Evolutionary conservation across 2,888 invertebrate species (phyloP).

Genomic region (Tenthredo notha): DNA sequence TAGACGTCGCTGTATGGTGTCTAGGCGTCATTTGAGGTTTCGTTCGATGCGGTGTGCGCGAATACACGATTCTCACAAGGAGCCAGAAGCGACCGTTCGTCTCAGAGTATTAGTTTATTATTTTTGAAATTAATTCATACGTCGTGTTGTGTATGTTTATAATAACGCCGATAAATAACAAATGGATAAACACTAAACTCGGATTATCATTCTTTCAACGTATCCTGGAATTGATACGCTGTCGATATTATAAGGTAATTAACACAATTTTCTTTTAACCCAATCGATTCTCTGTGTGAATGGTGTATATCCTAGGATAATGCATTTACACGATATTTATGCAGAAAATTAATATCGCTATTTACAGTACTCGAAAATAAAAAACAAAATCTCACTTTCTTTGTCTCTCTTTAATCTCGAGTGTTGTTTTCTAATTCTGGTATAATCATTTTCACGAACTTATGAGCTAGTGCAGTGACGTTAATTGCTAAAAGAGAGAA

Average conservation of each 20-base stretch:
- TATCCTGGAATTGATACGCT: conserved; percentile 1
- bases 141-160: neutral
- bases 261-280: neutral
- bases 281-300: neutral
- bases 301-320: neutral
- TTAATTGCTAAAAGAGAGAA: neutral
- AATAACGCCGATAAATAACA: neutral
- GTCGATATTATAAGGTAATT: neutral
- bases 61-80: neutral
- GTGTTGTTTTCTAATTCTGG: neutral
- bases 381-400: neutral
- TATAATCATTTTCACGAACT: neutral
- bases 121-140: neutral
- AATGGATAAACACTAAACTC: neutral
- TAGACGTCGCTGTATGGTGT: conserved; percentile 31
- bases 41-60: conserved; percentile 36
- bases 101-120: neutral
- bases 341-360: neutral
- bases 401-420: neutral
- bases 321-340: neutral
- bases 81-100: conserved; percentile 8
- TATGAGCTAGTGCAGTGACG: neutral
- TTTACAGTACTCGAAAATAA: neutral
- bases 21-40: conserved; percentile 34
- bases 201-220: neutral